phyloP scores from a whole-genome alignment of 2,113 vertebrate species.

The Theristicus caerulescens region DNA sequence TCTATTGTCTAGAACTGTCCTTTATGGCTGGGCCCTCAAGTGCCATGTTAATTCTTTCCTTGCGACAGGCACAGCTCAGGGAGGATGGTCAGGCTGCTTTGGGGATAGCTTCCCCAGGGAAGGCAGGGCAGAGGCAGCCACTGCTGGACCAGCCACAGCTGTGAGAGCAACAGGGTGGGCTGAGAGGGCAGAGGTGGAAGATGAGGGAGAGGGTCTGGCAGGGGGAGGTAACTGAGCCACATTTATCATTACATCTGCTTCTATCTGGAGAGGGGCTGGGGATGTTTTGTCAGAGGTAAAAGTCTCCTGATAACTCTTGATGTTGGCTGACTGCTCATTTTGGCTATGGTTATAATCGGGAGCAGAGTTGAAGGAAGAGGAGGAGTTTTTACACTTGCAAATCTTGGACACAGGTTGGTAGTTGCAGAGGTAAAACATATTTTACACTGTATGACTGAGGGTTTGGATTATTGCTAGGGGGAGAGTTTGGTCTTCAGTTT shows the following conservation, averaged over 20 bases:
- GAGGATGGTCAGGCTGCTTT: neutral
- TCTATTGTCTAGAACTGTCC: neutral
- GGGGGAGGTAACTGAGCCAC: neutral
- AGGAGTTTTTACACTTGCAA: neutral
- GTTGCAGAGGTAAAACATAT: neutral
- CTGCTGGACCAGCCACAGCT: neutral
- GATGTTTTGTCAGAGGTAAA: neutral
- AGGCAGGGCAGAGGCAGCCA: neutral
- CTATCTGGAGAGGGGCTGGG: neutral
- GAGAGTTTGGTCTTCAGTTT: neutral
- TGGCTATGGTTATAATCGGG: neutral
- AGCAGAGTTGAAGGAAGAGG: neutral
- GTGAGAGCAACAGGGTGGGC: neutral
- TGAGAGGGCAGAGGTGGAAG: neutral
- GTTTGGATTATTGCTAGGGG: neutral
- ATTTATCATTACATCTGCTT: neutral
- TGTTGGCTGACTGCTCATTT: neutral
- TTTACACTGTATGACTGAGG: neutral
- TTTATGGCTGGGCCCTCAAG: neutral
- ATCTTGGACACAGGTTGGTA: neutral
- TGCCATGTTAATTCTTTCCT: neutral
- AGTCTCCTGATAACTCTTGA: neutral
- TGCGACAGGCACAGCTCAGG: neutral
- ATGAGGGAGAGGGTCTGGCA: neutral
- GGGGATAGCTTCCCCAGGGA: neutral